phyloP scores from a whole-genome alignment of 2,113 vertebrate species.

The rat (Rattus norvegicus) region DNA sequence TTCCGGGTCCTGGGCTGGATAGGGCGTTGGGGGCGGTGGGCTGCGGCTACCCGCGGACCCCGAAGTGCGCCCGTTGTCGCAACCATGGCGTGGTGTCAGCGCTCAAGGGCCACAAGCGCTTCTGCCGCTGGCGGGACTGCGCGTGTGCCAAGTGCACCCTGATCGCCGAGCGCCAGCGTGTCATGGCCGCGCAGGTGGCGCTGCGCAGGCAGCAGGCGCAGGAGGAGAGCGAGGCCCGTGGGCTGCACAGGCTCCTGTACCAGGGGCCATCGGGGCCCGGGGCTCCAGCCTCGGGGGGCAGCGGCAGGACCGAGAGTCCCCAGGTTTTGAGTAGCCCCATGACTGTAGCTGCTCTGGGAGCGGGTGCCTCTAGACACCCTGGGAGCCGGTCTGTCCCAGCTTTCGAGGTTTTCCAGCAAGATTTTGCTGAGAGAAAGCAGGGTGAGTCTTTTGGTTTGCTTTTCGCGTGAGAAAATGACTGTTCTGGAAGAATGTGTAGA shows the following conservation, averaged over 20 bases:
- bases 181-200: conserved; percentile 96
- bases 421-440: not conserved
- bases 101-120: conserved; percentile 96
- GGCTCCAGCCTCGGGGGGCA: fast-evolving
- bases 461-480: not conserved
- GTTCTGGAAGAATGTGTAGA: not conserved
- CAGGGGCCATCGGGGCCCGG: not conserved
- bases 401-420: conserved; percentile 34
- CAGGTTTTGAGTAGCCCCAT: not conserved
- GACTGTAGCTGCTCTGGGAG: not conserved
- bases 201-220: conserved; percentile 94
- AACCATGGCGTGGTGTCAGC: conserved; percentile 95
- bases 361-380: not conserved
- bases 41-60: conserved; percentile 88
- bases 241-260: conserved; percentile 85
- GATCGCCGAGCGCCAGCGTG: conserved; percentile 94
- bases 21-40: conserved; percentile 74
- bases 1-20: conserved; percentile 81
- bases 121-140: conserved; percentile 95
- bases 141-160: conserved; percentile 93
- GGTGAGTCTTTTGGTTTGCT: conserved; percentile 54
- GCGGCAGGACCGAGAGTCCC: not conserved
- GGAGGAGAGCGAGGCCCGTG: conserved; percentile 91
- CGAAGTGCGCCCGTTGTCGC: conserved; percentile 93
- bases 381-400: not conserved